Evolutionary conservation across 2,888 invertebrate species (phyloP).

Genomic region (Halictus quadricinctus): DNA sequence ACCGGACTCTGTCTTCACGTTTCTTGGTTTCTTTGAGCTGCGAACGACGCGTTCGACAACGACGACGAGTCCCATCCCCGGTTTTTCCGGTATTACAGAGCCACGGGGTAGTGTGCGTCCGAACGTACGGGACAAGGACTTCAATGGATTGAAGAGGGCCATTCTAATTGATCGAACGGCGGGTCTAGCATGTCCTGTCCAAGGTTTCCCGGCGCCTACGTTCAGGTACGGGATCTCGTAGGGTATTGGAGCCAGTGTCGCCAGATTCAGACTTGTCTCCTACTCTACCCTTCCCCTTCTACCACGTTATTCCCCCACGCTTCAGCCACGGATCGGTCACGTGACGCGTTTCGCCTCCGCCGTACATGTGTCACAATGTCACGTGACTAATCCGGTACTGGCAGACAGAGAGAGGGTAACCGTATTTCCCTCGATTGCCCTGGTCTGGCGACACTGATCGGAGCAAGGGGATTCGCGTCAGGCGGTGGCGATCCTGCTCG

Average conservation of each 20-base stretch:
- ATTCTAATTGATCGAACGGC: slow-evolving; percentile 71
- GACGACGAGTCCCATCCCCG: slow-evolving; percentile 44
- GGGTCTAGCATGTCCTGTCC: slow-evolving; percentile 85
- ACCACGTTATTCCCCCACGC: no score
- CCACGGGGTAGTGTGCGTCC: slow-evolving; percentile 82
- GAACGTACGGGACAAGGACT: slow-evolving; percentile 81
- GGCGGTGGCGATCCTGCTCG: slow-evolving; percentile 53
- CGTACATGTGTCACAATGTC: no score
- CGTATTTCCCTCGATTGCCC: neutral
- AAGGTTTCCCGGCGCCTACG: slow-evolving; percentile 83
- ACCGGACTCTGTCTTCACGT: slow-evolving; percentile 56
- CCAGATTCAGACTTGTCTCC: neutral
- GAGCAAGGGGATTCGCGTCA: neutral
- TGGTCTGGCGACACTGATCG: neutral
- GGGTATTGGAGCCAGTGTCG: slow-evolving; percentile 33
- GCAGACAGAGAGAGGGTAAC: neutral
- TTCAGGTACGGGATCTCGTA: slow-evolving; percentile 81
- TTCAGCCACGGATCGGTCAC: no score
- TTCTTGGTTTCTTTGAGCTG: slow-evolving; percentile 81
- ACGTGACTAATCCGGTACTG: no score
- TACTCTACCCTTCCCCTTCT: no score
- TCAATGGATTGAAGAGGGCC: slow-evolving; percentile 75
- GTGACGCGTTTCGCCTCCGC: no score
- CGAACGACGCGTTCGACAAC: slow-evolving; percentile 43
- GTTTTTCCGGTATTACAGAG: slow-evolving; percentile 76